Conservation (phyloP, 2,888 invertebrate species). For the Apodemia mormo region DNA sequence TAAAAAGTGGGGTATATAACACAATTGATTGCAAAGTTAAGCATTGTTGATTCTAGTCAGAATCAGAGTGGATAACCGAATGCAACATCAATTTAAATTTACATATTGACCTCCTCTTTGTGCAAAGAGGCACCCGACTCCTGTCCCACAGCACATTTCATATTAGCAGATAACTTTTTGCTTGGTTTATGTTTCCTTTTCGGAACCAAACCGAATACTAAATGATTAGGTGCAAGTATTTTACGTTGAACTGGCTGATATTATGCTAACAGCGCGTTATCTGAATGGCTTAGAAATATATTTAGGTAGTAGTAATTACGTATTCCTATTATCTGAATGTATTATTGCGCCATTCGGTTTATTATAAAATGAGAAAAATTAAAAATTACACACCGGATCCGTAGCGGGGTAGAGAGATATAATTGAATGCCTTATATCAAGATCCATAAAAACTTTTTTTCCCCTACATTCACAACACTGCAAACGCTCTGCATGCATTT, state of each 20-base stretch:
- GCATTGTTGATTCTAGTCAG: background rate
- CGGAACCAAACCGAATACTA: background rate
- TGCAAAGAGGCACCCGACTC: background rate
- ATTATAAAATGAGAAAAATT: too few species aligned
- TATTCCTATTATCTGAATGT: too few species aligned
- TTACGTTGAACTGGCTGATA: background rate
- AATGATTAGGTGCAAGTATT: background rate
- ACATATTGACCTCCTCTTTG: slow-evolving; percentile 13
- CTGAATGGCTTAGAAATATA: too few species aligned
- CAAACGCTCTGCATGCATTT: too few species aligned
- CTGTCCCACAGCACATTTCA: slow-evolving; percentile 6
- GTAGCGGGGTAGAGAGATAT: too few species aligned
- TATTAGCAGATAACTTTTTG: slow-evolving; percentile 16
- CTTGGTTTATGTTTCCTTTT: slow-evolving; percentile 7
- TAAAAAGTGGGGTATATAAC: background rate
- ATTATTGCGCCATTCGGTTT: too few species aligned
- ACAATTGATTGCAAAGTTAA: slow-evolving; percentile 3
- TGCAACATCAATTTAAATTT: slow-evolving; percentile 12
- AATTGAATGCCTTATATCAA: too few species aligned
- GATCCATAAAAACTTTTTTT: too few species aligned
- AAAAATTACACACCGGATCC: too few species aligned
- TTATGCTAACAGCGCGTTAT: background rate
- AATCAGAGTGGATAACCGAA: background rate
- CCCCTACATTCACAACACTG: too few species aligned
- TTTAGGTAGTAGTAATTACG: too few species aligned